Percentiles rank a stretch among this genome's conserved stretches.
Conservation (phyloP, 2,113 vertebrate species). For the Chrysochloris asiatica region DNA sequence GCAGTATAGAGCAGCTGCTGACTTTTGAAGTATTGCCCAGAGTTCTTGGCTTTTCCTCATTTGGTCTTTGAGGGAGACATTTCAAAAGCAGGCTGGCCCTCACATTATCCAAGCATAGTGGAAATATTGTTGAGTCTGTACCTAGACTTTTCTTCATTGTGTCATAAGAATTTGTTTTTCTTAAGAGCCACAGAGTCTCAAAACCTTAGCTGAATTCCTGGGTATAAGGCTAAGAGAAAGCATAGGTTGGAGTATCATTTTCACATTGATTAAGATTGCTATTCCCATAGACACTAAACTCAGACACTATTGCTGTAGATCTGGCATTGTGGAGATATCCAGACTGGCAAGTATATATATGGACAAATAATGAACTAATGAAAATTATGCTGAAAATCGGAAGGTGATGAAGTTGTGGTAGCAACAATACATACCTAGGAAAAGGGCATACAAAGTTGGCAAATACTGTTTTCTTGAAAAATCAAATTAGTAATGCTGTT, state of each 20-base stretch:
- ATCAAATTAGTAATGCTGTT: too few relatives aligned
- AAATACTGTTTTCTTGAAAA: too few relatives aligned
- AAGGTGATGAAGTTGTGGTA: neutral
- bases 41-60: conserved; percentile 59
- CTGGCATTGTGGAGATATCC: neutral
- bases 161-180: neutral
- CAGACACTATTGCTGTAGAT: neutral
- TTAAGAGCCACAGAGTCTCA: neutral
- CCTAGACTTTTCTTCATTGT: neutral
- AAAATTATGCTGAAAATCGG: neutral
- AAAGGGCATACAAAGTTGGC: neutral
- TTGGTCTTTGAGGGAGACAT: conserved; percentile 60
- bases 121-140: neutral
- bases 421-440: neutral
- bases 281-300: neutral
- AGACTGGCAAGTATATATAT: neutral
- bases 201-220: neutral
- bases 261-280: neutral
- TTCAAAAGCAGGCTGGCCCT: conserved; percentile 50
- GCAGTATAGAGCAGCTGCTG: conserved; percentile 72
- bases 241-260: neutral
- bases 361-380: neutral
- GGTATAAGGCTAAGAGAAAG: neutral
- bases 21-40: conserved; percentile 71
- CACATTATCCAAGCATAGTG: conserved; percentile 18